These are phyloP conservation scores for Phalera bucephala DNA, from an alignment of 2,888 invertebrate species.

Conservation along the genomic window DNA sequence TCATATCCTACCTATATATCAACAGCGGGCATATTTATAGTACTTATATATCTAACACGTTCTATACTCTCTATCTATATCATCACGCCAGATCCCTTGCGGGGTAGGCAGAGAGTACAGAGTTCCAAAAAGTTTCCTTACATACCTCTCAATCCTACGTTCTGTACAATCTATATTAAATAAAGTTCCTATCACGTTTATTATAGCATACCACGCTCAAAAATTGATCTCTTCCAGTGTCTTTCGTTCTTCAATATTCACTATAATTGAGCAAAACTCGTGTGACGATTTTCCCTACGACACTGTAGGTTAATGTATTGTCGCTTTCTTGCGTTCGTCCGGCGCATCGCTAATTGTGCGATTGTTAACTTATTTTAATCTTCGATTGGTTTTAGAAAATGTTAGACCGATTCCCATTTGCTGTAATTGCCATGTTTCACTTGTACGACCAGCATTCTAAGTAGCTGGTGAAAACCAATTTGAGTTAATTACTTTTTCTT, in stretches of 20 bases:
- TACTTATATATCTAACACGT: no score
- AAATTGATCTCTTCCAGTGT: conserved; percentile 28
- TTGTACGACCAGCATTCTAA: conserved; percentile 51
- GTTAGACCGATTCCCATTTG: conserved; percentile 41
- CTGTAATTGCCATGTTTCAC: conserved; percentile 47
- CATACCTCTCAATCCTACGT: no score
- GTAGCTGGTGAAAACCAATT: conserved; percentile 30
- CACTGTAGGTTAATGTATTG: conserved; percentile 72
- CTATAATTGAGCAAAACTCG: conserved; percentile 74
- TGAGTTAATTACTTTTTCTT: conserved; percentile 15
- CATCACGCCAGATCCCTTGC: no score
- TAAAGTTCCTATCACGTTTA: no score
- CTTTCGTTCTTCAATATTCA: conserved; percentile 39
- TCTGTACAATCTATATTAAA: no score
- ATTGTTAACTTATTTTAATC: conserved; percentile 76
- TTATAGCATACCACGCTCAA: no score
- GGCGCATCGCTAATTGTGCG: conserved; percentile 72
- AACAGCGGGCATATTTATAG: no score
- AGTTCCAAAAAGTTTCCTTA: no score
- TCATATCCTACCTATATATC: no score
- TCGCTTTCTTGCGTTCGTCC: conserved; percentile 72
- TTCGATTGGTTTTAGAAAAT: conserved; percentile 59
- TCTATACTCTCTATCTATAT: no score
- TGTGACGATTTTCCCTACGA: conserved; percentile 75
- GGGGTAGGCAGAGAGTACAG: no score